These are phyloP conservation scores for Drosophila parthenogenetica DNA, from an alignment of 2,888 invertebrate species.

Conservation along the genomic window DNA sequence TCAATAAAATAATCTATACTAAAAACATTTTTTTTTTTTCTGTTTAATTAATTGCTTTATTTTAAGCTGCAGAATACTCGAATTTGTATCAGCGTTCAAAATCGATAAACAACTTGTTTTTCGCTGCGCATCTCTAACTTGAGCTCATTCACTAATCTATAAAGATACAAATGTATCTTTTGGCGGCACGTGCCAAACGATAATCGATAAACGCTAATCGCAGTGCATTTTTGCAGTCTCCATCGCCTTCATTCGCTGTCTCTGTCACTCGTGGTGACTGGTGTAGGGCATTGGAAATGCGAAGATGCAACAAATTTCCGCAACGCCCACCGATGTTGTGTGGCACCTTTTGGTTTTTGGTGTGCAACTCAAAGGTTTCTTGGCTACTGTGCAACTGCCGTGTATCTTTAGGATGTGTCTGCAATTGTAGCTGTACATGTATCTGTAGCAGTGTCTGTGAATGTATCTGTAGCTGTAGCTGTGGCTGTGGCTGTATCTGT, in stretches of 20 bases:
- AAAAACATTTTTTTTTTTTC: no score
- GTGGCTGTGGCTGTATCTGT: constrained; percentile 23
- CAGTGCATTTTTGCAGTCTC: constrained; percentile 32
- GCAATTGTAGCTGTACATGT: constrained; percentile 19
- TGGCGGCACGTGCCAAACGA: constrained; percentile 43
- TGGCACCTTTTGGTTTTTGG: constrained; percentile 3
- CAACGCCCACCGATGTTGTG: constrained; percentile 25
- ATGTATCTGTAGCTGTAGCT: constrained; percentile 23
- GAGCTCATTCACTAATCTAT: constrained; percentile 12
- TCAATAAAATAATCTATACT: no score
- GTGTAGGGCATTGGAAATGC: constrained; percentile 9
- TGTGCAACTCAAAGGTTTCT: constrained; percentile 30
- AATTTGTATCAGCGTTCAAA: no score
- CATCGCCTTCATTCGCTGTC: neutral
- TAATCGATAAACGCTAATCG: constrained; percentile 33
- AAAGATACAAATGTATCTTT: constrained; percentile 54
- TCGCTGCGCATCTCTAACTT: neutral
- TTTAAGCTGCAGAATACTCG: no score
- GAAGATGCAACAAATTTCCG: constrained; percentile 24
- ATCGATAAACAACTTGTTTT: neutral
- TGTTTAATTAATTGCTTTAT: no score
- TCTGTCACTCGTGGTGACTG: neutral
- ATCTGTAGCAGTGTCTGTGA: constrained; percentile 15
- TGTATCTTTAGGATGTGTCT: constrained; percentile 14
- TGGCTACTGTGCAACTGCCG: constrained; percentile 36